phyloP scores from a whole-genome alignment of 2,888 invertebrate genomes.

The Philereme vetulata region DNA sequence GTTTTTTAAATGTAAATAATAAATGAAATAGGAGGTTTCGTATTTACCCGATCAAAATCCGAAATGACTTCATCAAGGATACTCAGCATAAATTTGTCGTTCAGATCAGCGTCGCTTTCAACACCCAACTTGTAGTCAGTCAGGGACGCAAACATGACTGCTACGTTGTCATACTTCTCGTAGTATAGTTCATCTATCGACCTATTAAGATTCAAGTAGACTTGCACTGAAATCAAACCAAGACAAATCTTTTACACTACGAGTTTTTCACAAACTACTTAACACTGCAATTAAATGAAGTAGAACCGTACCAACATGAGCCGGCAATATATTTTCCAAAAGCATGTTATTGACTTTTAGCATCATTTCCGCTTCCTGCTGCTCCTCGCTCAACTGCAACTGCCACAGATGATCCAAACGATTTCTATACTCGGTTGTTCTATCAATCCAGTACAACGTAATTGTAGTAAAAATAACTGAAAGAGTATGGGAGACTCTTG shows the following conservation, averaged over 20 bases:
- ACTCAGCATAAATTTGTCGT: slow-evolving; percentile 86
- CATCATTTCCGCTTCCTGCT: slow-evolving; percentile 93
- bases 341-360: slow-evolving; percentile 94
- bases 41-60: slow-evolving; percentile 93
- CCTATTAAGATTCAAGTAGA: slow-evolving; percentile 89
- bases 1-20: neutral
- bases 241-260: no score
- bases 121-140: slow-evolving; percentile 90
- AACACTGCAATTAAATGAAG: neutral
- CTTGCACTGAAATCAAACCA: slow-evolving; percentile 85
- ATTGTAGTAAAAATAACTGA: slow-evolving; percentile 89
- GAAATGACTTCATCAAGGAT: slow-evolving; percentile 96
- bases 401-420: slow-evolving; percentile 91
- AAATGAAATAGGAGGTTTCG: neutral
- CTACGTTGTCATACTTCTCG: slow-evolving; percentile 93
- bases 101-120: slow-evolving; percentile 86
- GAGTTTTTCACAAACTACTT: no score
- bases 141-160: slow-evolving; percentile 98
- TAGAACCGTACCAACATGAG: slow-evolving; percentile 90
- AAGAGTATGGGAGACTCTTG: slow-evolving; percentile 89
- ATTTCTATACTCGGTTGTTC: slow-evolving; percentile 95
- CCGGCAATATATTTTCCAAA: slow-evolving; percentile 95
- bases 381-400: slow-evolving; percentile 89
- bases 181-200: slow-evolving; percentile 92
- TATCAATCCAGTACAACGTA: slow-evolving; percentile 92